Percentiles rank a stretch among this genome's conserved stretches.
Evolutionary conservation across 2,797 vertebrate genomes (phyloP).

Genomic region (Cottoperca gobio): DNA sequence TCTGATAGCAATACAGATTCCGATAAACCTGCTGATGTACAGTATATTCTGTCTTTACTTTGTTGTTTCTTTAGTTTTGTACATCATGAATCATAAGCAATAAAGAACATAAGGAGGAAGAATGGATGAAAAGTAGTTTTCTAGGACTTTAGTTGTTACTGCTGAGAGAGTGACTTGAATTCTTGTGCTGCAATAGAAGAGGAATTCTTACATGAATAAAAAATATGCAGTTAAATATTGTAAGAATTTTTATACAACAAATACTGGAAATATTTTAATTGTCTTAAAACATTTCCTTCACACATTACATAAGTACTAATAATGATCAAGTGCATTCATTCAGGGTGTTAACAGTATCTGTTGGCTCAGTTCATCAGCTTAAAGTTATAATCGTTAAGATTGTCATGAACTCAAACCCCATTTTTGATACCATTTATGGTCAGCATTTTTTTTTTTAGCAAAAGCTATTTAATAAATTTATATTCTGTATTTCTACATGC

Average conservation of each 20-base stretch:
- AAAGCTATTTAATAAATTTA: not conserved
- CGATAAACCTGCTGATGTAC: constrained; percentile 40
- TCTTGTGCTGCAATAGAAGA: constrained; percentile 48
- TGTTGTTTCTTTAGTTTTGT: constrained; percentile 64
- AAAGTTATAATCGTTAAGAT: not conserved
- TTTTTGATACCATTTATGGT: not conserved
- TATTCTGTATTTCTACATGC: constrained; percentile 1
- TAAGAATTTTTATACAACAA: constrained; percentile 39
- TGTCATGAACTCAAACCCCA: not conserved
- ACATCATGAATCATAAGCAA: constrained; percentile 66
- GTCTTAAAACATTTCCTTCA: constrained; percentile 15
- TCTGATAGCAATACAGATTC: constrained; percentile 35
- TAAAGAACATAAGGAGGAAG: constrained; percentile 58
- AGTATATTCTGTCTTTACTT: constrained; percentile 37
- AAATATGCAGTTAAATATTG: constrained; percentile 36
- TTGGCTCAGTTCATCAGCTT: not conserved
- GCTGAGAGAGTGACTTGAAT: constrained; percentile 45
- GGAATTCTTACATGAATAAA: constrained; percentile 48
- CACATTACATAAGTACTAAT: constrained; percentile 4
- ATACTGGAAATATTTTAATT: constrained; percentile 10
- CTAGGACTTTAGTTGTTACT: constrained; percentile 49
- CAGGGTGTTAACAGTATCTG: not conserved
- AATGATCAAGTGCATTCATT: constrained; percentile 13
- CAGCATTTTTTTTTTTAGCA: not conserved
- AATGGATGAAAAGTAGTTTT: constrained; percentile 55